A percentile compares a stretch with the other conserved stretches of the same genome.
Evolutionary conservation across 2,888 invertebrate species (phyloP).

Genomic region (Trichacis sp.): DNA sequence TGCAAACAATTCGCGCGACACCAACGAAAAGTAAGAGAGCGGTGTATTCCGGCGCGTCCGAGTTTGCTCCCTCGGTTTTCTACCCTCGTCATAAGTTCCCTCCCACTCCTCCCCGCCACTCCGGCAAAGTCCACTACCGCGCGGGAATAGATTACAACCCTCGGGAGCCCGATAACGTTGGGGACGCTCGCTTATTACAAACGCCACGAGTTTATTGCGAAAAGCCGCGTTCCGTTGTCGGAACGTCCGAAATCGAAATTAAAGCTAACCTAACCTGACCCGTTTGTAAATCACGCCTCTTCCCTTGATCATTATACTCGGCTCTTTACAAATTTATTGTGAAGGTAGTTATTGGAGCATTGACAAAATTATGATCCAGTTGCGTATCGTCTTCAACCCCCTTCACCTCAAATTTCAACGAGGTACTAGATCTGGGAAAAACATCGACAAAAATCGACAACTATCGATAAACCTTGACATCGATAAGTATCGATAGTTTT

Average conservation of each 20-base stretch:
- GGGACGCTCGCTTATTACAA: constrained; percentile 52
- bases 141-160: constrained; percentile 49
- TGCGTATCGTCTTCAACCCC: too few species aligned
- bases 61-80: constrained; percentile 16
- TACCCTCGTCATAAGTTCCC: constrained; percentile 22
- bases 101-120: background rate
- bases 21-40: background rate
- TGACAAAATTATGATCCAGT: too few species aligned
- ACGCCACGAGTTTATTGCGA: constrained; percentile 56
- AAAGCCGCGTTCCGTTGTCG: constrained; percentile 25
- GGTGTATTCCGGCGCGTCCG: constrained; percentile 10
- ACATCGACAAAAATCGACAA: too few species aligned
- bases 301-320: too few species aligned
- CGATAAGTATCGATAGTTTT: too few species aligned
- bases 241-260: constrained; percentile 32
- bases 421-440: too few species aligned
- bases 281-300: constrained; percentile 21
- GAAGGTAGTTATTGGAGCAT: too few species aligned
- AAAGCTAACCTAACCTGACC: too few species aligned
- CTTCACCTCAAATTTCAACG: too few species aligned
- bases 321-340: too few species aligned
- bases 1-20: constrained; percentile 19
- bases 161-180: constrained; percentile 26
- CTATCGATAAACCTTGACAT: too few species aligned
- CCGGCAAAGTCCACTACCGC: constrained; percentile 5